A percentile compares a stretch with the other conserved stretches of the same genome.
Evolutionary conservation across 2,113 vertebrate genomes (phyloP).

Genomic region (Telmatochromis sp.): DNA sequence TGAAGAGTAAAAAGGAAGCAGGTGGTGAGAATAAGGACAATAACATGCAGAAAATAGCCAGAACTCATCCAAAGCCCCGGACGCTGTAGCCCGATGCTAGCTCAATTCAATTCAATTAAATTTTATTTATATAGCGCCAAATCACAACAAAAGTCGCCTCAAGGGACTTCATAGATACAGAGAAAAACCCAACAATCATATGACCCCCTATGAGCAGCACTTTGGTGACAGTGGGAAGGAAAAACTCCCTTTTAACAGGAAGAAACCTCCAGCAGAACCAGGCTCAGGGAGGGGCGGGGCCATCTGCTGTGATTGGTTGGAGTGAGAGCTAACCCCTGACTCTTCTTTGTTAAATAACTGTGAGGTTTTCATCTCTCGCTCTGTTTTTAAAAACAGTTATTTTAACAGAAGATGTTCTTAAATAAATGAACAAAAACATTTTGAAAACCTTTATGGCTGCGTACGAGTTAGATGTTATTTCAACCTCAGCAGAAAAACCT

Average conservation of each 20-base stretch:
- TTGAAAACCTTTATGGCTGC: background rate
- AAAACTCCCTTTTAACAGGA: too few species aligned
- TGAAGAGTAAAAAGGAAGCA: background rate
- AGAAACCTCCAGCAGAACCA: too few species aligned
- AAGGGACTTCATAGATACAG: too few species aligned
- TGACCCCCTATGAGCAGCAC: too few species aligned
- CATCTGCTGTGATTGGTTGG: too few species aligned
- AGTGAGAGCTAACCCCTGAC: background rate
- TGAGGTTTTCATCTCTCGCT: background rate
- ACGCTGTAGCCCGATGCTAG: background rate
- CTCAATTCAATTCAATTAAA: too few species aligned
- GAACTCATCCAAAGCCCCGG: background rate
- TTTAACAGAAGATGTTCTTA: background rate
- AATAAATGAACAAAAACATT: background rate
- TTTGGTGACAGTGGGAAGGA: too few species aligned
- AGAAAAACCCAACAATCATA: too few species aligned
- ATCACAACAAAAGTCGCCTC: too few species aligned
- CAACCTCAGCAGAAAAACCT: background rate
- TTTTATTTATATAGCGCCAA: too few species aligned
- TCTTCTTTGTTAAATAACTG: background rate
- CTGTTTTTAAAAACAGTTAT: background rate
- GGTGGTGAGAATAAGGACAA: background rate
- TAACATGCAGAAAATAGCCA: background rate
- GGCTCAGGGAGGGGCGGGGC: too few species aligned
- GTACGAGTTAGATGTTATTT: fast-evolving